Percentiles rank a stretch among this genome's conserved stretches.
Evolutionary conservation across 2,888 invertebrate genomes (phyloP).

Genomic region (Terebella lapidaria): DNA sequence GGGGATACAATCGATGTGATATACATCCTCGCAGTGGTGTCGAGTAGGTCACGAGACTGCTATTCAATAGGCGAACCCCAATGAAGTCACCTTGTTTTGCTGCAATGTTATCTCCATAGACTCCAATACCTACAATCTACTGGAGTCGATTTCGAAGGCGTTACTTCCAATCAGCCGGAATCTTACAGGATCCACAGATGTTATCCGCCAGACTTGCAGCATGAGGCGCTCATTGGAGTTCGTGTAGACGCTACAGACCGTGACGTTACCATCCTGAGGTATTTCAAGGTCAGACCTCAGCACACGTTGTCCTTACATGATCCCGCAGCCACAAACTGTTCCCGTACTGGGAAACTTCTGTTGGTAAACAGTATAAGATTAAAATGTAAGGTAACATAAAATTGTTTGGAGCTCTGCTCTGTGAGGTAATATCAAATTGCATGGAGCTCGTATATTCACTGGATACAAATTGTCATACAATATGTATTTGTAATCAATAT

Average conservation of each 20-base stretch:
- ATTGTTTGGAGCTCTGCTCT: too few relatives aligned
- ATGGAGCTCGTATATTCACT: too few relatives aligned
- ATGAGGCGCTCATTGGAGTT: neutral
- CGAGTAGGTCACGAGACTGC: too few relatives aligned
- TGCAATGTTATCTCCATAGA: neutral
- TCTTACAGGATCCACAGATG: neutral
- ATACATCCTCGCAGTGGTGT: too few relatives aligned
- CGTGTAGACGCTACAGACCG: neutral
- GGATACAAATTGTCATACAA: too few relatives aligned
- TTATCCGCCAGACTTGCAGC: neutral
- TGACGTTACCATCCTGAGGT: neutral
- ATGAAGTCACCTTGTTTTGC: neutral
- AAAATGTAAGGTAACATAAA: too few relatives aligned
- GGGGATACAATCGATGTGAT: too few relatives aligned
- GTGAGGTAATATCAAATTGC: too few relatives aligned
- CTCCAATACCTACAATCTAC: neutral
- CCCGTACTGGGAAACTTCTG: neutral
- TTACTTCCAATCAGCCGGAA: neutral
- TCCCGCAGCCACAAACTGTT: neutral
- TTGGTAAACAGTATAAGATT: too few relatives aligned
- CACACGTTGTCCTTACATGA: neutral
- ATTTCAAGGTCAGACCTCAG: neutral
- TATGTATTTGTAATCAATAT: too few relatives aligned
- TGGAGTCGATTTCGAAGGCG: neutral
- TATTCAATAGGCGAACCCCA: too few relatives aligned